These are phyloP conservation scores for Lytechinus pictus DNA, from an alignment of 35 echinoderm and acorn worm species.

Conservation along the genomic window DNA sequence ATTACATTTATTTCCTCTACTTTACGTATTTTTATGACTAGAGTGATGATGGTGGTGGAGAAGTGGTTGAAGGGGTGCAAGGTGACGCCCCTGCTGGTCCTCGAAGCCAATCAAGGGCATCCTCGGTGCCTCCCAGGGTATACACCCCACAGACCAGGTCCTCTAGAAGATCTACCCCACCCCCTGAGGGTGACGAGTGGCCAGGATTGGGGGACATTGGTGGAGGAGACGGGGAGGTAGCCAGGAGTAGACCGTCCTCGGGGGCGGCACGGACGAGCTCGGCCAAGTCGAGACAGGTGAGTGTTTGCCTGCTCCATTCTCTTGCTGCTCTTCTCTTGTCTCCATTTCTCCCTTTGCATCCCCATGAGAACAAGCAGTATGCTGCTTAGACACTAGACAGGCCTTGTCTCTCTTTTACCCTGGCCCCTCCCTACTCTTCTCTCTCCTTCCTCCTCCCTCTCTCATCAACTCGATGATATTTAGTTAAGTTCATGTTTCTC, in stretches of 20 bases:
- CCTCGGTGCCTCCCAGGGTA: neutral
- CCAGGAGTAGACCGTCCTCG: neutral
- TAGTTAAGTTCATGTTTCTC: too few relatives aligned
- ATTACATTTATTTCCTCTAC: too few relatives aligned
- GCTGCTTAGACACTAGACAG: too few relatives aligned
- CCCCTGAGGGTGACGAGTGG: slow-evolving; percentile 45
- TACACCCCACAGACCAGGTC: slow-evolving; percentile 40
- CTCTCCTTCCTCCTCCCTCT: too few relatives aligned
- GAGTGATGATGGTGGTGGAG: slow-evolving; percentile 16
- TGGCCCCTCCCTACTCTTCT: too few relatives aligned
- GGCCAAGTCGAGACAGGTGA: slow-evolving; percentile 39
- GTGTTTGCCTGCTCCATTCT: neutral
- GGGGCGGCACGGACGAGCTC: slow-evolving; percentile 19
- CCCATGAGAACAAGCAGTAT: too few relatives aligned
- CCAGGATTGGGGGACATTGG: neutral
- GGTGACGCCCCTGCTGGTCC: neutral
- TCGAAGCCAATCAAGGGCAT: slow-evolving; percentile 9
- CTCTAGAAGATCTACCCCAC: neutral
- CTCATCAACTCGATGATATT: too few relatives aligned
- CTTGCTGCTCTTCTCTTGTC: too few relatives aligned
- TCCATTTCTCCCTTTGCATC: too few relatives aligned
- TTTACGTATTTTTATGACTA: neutral
- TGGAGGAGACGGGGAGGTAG: neutral
- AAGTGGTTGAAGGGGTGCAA: neutral
- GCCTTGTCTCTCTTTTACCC: too few relatives aligned